Base-by-base conservation (phyloP, 2,797 vertebrate genomes). In the Coilia nasus region DNA sequence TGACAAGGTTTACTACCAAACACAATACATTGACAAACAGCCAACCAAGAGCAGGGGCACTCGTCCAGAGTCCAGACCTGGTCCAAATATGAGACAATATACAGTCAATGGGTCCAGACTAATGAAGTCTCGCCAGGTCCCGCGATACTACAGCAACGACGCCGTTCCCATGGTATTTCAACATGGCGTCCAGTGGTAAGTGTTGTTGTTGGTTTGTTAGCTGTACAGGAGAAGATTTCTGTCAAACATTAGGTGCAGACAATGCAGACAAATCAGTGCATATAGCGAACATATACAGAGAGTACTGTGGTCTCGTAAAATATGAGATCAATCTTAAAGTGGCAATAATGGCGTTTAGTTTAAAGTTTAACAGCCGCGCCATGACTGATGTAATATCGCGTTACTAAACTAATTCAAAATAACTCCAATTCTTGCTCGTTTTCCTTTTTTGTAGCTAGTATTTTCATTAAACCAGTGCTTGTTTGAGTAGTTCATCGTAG, bases 181-280 rank as follows among this genome's bases (percentile, higher is more conserved):
- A 90, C 10, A 92, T 92, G 91, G 91, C 91, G 14, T 87, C 78
- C 4, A 83, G 86, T 47, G 91, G 91, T 92, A 88, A 91, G 90
- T n/a, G 2, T 2, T 75, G 81, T 31, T 23, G 17, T 9, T 21
- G 57, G 81, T 35, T 59, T 19, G 57, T 25, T 64, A 64, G 60
- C n/a, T 25, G n/a, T 11, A 1, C 1, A 12, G n/a, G n/a, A n/a
- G n/a, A 7, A 23, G n/a, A 25, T 23, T 64, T 64, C 3, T 0
- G n/a, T 64, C 6, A 25, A 11, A 23, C 1, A 25, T 64, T 23
- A 21, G 19, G 31, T 78, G 6, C 14, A 35, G 28, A 41, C 28
- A 6, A 75, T 35, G 15, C 15, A 17, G 15, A 78, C 44, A 7
- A 19, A 4, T 54, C 31, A 7, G 71, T 78, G 1, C 31, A 21